Base-by-base conservation (phyloP, 1,140 invertebrate species). In the Cephus cinctus region DNA sequence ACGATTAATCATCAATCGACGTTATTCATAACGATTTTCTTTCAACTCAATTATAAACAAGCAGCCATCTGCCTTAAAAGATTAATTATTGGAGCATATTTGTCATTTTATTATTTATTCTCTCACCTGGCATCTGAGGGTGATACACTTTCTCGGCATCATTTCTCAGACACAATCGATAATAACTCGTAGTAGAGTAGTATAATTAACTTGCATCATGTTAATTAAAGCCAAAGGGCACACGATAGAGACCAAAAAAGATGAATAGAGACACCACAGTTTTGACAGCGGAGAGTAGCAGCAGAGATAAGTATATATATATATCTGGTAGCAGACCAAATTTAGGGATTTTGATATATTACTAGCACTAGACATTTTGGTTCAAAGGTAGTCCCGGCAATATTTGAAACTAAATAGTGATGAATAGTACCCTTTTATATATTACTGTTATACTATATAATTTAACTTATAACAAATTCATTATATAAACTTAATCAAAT, bases 241-340 rank as follows among this genome's bases (percentile, higher is more conserved):
- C 21, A 30, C 16, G 47, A 35, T 47, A 54, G 16, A 48, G 30
- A 44, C 21, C 41, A 45, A 47, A 31, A 56, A 45, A 32, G 22
- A 38, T 43, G 32, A 60, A 56, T 36, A 5, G 8, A 14, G 19
- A n/a, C 39, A 31, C 19, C 15, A 52, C 48, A 30, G 19, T 59
- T 60, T 41, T 61, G 58, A 61, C 58, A 61, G 58, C 36, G 56
- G 30, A 40, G 48, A 43, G 46, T 57, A 61, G 58, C 58, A 61
- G 58, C n/a, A n/a, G n/a, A n/a, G n/a, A n/a, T n/a, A n/a, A n/a
- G n/a, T n/a, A n/a, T n/a, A n/a, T n/a, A n/a, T n/a, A n/a, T n/a
- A n/a, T n/a, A n/a, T n/a, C n/a, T n/a, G n/a, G n/a, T n/a, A n/a
- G n/a, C n/a, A n/a, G n/a, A 60, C 57, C 47, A 41, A 53, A 51